Evolutionary conservation across 1,140 invertebrate species (phyloP), one percentile per base, ranked within the genome.

Genomic region (Cherax destructor): DNA sequence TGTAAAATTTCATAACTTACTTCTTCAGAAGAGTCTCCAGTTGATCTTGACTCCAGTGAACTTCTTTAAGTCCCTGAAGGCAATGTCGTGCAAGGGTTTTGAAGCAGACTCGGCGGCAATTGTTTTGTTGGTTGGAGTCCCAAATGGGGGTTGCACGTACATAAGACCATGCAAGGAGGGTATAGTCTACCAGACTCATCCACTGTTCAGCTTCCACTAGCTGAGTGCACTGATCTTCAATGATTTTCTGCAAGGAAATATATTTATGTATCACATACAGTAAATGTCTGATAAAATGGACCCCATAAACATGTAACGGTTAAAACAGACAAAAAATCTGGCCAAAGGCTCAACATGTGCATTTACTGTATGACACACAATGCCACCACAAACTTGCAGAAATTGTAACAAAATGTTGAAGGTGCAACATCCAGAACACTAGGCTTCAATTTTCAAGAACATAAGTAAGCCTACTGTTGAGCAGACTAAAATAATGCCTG

Each of bases 131-230:
- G 30, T 41, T 59, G 13, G 89, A 85, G 59, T 91, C 89, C 89
- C 89, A 91, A 56, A 85, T 24, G 47, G 89, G 89, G 10, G 89
- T 91, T 16, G 89, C 89, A 7, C 89, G 74, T 41, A 91, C 89
- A 47, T 91, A 91, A 2, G 89, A 91, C 89, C 89, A 91, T 4
- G 89, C 89, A 5, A 91, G 59, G 50, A 91, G 61, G 52, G 52
- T 30, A 56, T 91, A 91, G 56, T 91, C 89, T 9, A 91, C 83
- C 4, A 91, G 59, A 78, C 89, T 91, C 69, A 83, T n/a, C 89
- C 89, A 91, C 83, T 91, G 89, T 61, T 91, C 89, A 16, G 89
- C 89, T 52, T 91, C 89, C 18, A 76, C 76, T 24, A 91, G 83
- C 49, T 91, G 89, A 16, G 9, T 80, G 41, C 89, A 91, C 47